phyloP scores from a whole-genome alignment of 2,888 invertebrate species.

The Lissocephala sabroskyi region DNA sequence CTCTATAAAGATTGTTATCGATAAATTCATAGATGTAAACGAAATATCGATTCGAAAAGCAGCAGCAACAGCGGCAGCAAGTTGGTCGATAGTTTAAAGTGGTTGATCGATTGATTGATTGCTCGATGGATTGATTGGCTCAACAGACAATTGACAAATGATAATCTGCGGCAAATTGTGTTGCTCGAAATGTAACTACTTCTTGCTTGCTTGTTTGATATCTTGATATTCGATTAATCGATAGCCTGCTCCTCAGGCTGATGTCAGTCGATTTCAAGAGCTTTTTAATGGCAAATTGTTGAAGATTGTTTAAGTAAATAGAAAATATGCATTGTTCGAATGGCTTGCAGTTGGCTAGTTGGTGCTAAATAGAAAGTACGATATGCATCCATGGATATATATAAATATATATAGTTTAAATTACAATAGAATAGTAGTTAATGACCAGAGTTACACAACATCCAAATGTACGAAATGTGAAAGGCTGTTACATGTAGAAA shows the following conservation, averaged over 20 bases:
- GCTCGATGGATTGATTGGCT: conserved; percentile 19
- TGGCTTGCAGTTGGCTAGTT: conserved; percentile 8
- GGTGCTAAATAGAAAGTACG: conserved; percentile 29
- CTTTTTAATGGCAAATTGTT: conserved; percentile 3
- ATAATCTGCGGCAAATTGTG: no score
- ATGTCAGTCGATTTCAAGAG: no score
- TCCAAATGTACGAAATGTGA: conserved; percentile 43
- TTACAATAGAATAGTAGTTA: conserved; percentile 42
- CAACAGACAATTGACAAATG: no score
- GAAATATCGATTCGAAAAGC: conserved; percentile 24
- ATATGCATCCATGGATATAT: conserved; percentile 45
- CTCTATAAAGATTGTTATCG: conserved; percentile 5
- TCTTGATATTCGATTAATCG: no score
- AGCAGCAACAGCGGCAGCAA: conserved; percentile 26
- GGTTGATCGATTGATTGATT: conserved; percentile 27
- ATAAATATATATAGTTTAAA: no score
- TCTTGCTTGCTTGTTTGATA: no score
- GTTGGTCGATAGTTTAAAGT: conserved; percentile 8
- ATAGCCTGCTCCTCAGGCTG: no score
- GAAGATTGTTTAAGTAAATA: not conserved
- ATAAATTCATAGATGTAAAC: conserved; percentile 3
- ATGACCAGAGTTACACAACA: conserved; percentile 60
- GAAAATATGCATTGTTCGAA: not conserved
- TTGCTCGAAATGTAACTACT: no score
- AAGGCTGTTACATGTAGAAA: conserved; percentile 28